Percentiles rank a stretch among this genome's conserved stretches.
phyloP scores from a whole-genome alignment of 2,797 vertebrate genomes.

The Anomalospiza imberbis region DNA sequence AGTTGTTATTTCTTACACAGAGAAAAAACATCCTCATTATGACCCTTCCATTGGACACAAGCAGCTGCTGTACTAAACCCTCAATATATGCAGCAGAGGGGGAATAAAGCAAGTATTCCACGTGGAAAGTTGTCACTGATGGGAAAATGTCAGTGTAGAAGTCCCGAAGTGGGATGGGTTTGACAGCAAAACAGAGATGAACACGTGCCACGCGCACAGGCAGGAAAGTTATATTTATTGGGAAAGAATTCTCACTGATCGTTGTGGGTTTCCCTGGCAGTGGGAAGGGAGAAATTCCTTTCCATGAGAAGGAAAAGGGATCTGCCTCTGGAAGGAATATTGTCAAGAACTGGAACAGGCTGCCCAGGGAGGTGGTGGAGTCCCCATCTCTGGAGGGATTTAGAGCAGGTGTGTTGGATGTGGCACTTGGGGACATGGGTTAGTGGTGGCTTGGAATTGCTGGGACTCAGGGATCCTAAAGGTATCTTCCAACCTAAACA shows the following conservation, averaged over 20 bases:
- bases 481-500: not conserved
- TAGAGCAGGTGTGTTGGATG: not conserved
- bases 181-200: not conserved
- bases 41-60: not conserved
- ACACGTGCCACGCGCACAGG: accelerated
- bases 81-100: not conserved
- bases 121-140: not conserved
- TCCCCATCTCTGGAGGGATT: not conserved
- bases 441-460: not conserved
- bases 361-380: not conserved
- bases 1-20: not conserved
- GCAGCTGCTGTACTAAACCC: not conserved
- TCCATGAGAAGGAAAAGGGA: not conserved
- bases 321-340: not conserved
- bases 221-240: not conserved
- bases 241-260: not conserved
- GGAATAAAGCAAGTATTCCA: not conserved
- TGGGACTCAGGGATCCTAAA: not conserved
- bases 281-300: not conserved
- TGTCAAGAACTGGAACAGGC: accelerated
- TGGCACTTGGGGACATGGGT: not conserved
- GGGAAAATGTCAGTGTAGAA: not conserved
- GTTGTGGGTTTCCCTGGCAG: not conserved
- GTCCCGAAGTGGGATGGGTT: not conserved
- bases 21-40: not conserved